These are phyloP conservation scores for Penaeus japonicus DNA, from an alignment of 1,140 invertebrate genomes.

Conservation along the genomic window DNA sequence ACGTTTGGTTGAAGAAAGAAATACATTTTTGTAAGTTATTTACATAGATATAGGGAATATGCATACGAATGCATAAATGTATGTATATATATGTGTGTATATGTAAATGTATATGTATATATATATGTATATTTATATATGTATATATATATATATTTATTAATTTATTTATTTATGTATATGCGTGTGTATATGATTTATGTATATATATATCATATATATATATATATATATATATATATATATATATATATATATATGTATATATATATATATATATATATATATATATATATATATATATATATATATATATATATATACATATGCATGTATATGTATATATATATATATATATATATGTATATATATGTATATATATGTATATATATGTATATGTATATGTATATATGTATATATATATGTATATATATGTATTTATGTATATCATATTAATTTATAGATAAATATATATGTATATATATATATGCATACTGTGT, in stretches of 20 bases:
- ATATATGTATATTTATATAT: background rate
- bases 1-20: background rate
- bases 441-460: background rate
- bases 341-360: constrained; percentile 8
- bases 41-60: background rate
- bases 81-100: constrained; percentile 23
- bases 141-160: background rate
- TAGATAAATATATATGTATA: no score
- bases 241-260: constrained; percentile 2
- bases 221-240: constrained; percentile 6
- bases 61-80: background rate
- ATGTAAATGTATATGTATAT: background rate
- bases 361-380: background rate
- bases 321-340: background rate
- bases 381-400: background rate
- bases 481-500: no score
- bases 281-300: background rate
- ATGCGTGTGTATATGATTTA: constrained; percentile 7
- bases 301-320: background rate
- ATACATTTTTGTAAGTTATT: background rate
- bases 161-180: background rate
- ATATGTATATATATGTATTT: background rate
- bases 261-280: background rate
- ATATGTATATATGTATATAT: constrained; percentile 8
- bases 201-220: constrained; percentile 7